Base-by-base conservation (phyloP, 37 sponge, comb jelly and placozoan genomes). In the Amphimedon queenslandica region DNA sequence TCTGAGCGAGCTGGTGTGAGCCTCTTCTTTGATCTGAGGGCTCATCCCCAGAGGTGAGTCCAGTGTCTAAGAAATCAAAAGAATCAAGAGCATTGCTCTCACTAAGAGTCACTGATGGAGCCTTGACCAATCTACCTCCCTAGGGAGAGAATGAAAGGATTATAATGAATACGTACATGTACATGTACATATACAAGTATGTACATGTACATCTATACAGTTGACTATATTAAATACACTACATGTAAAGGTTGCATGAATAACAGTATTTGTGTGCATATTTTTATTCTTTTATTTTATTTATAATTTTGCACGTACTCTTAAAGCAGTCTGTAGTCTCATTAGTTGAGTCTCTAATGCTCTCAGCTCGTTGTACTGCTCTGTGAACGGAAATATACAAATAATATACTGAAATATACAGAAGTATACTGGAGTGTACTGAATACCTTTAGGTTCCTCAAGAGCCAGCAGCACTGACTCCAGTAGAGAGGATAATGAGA, bases 361-460 rank as follows among this genome's bases (percentile, higher is more conserved):
- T 1, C 39, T 27, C 29, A 86, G 37, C n/a, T 86, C 87, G 25
- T 58, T 53, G 40, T 76, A 75, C 40, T 67, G 64, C 37, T 82
- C 83, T 82, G 56, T 34, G 60, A 11, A 32, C n/a, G n/a, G n/a
- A n/a, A n/a, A n/a, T n/a, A n/a, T n/a, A n/a, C n/a, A n/a, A n/a
- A n/a, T n/a, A n/a, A 47, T 47, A 47, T 13, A 47, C 13, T 8
- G 8, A 47, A 8, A 47, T 47, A 13, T 47, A 47, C 53, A 47
- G 13, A 47, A 18, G 73, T 55, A 72, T 72, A 72, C 18, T 35
- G 37, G 24, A 55, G 37, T 72, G 58, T 23, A 53, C 23, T 18
- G 13, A 47, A 53, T 24, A 86, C 87, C 87, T 65, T 57, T 74
- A 27, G 81, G 81, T 64, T 86, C 87, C 32, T 86, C 87, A 30